phyloP scores from a whole-genome alignment of 2,888 invertebrate genomes.

The Teleogryllus oceanicus region DNA sequence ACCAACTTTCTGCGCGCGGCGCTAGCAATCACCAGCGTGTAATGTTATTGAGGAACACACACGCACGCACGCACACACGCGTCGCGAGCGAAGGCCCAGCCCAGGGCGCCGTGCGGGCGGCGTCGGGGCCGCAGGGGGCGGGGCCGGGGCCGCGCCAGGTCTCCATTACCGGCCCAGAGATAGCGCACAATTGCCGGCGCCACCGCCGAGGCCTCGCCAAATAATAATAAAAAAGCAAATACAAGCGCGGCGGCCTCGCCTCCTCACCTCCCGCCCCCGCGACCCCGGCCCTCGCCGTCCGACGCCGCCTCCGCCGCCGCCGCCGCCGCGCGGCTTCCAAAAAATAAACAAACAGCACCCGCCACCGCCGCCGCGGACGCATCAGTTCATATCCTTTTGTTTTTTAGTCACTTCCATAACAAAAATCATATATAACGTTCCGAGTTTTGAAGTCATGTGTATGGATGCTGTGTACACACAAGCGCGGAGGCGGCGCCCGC shows the following conservation, averaged over 20 bases:
- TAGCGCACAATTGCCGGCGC: not conserved
- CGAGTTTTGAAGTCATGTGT: slow-evolving; percentile 18
- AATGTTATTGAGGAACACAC: slow-evolving; percentile 7
- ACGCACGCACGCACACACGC: not conserved
- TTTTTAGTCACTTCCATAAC: slow-evolving; percentile 18
- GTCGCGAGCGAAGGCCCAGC: not conserved
- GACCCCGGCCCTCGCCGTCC: not conserved
- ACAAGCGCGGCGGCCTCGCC: not conserved
- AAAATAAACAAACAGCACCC: not conserved
- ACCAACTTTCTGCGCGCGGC: not conserved
- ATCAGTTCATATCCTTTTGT: slow-evolving; percentile 18
- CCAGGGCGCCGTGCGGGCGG: too few species aligned
- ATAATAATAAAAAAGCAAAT: slow-evolving; percentile 18
- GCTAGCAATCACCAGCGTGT: not conserved
- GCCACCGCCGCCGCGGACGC: slow-evolving; percentile 18
- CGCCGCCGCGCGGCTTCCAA: not conserved
- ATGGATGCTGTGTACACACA: slow-evolving; percentile 18
- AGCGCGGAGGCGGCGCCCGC: slow-evolving; percentile 8
- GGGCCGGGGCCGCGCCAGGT: not conserved
- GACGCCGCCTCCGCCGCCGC: not conserved
- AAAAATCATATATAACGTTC: slow-evolving; percentile 18
- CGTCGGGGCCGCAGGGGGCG: too few species aligned
- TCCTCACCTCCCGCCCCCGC: not conserved
- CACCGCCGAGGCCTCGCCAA: not conserved
- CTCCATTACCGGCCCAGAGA: not conserved